Percentiles rank a stretch among this genome's conserved stretches.
Conservation (phyloP, 2,797 vertebrate genomes). For the Amazona finschi region DNA sequence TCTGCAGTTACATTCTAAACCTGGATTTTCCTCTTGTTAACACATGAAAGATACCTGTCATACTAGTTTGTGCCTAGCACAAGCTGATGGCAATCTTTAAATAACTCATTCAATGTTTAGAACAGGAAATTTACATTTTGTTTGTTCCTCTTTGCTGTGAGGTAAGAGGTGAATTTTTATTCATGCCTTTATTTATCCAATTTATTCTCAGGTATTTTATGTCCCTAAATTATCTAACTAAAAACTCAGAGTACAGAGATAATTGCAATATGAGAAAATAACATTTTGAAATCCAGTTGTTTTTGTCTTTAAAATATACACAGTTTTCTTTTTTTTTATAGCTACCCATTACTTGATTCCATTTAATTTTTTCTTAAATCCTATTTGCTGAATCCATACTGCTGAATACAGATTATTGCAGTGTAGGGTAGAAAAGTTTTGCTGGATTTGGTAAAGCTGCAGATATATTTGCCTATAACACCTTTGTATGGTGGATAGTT, state of each 20-base stretch:
- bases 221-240: background rate
- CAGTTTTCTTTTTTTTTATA: background rate
- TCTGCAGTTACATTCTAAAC: background rate
- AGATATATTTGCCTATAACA: background rate
- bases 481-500: background rate
- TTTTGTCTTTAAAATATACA: background rate
- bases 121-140: background rate
- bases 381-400: background rate
- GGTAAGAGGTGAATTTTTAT: background rate
- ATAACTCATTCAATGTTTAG: background rate
- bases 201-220: background rate
- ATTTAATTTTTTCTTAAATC: background rate
- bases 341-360: background rate
- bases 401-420: background rate
- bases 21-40: background rate
- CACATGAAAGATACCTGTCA: background rate
- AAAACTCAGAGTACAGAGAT: background rate
- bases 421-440: background rate
- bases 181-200: background rate
- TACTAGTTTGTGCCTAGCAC: background rate
- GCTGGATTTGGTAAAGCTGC: background rate
- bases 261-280: background rate
- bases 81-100: background rate
- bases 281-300: rapidly evolving
- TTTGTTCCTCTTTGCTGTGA: background rate